phyloP scores from a whole-genome alignment of 2,888 invertebrate genomes.

The Amphipoea lucens region DNA sequence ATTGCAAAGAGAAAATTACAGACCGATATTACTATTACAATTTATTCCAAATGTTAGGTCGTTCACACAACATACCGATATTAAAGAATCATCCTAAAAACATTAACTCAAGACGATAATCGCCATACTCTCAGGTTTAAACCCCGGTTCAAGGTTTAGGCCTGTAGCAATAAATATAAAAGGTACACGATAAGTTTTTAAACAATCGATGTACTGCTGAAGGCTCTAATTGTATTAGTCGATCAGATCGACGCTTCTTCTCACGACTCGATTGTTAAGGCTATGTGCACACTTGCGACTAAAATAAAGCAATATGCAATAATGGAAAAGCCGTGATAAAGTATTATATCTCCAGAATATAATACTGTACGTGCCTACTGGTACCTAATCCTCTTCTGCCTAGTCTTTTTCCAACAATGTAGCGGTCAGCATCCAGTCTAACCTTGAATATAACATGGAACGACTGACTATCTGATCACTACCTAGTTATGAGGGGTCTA shows the following conservation, averaged over 20 bases:
- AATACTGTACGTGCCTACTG: too few species aligned
- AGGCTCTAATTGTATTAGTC: constrained; percentile 70
- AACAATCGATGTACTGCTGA: constrained; percentile 65
- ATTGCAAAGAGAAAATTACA: background rate
- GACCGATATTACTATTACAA: constrained; percentile 6
- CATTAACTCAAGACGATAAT: constrained; percentile 41
- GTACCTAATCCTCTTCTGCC: too few species aligned
- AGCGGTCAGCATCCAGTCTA: too few species aligned
- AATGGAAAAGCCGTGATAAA: too few species aligned
- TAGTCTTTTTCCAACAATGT: too few species aligned
- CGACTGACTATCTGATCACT: too few species aligned
- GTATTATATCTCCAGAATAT: too few species aligned
- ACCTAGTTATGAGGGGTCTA: too few species aligned
- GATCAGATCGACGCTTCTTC: constrained; percentile 68
- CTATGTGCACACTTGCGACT: background rate
- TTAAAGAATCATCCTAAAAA: constrained; percentile 46
- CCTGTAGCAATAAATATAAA: constrained; percentile 51
- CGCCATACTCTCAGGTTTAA: constrained; percentile 1
- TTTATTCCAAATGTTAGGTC: constrained; percentile 44
- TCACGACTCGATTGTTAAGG: constrained; percentile 63
- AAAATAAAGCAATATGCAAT: background rate
- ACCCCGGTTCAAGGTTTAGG: constrained; percentile 54
- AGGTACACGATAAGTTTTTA: constrained; percentile 38
- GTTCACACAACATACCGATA: constrained; percentile 36
- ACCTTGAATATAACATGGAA: too few species aligned